Conservation (phyloP, 2,113 vertebrate species). For the Sceloporus tristichus region DNA sequence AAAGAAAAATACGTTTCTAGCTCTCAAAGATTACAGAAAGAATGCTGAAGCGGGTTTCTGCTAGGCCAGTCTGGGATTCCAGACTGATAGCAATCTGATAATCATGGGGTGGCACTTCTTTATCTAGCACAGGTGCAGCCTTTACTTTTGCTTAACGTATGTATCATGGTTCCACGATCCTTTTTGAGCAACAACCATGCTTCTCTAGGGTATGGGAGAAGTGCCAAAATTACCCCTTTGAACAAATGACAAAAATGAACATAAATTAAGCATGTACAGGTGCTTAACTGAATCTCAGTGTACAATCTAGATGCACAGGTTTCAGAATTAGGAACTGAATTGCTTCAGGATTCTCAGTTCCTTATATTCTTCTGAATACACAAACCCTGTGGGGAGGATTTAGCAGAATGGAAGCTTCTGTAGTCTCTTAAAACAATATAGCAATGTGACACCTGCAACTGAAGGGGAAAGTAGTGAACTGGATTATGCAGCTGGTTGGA, state of each 20-base stretch:
- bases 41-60: slow-evolving; percentile 17
- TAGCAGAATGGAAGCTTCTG: background rate
- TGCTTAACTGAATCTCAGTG: background rate
- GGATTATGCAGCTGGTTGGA: background rate
- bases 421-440: background rate
- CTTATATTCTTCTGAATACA: background rate
- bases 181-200: background rate
- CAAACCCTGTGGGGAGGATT: background rate
- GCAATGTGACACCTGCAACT: background rate
- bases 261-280: background rate
- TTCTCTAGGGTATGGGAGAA: background rate
- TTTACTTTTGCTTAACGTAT: background rate
- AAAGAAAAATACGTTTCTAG: background rate
- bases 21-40: background rate
- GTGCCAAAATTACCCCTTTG: background rate
- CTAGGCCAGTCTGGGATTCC: background rate
- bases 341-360: background rate
- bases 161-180: background rate
- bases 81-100: background rate
- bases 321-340: background rate
- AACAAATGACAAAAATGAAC: background rate
- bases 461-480: background rate
- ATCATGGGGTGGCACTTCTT: background rate
- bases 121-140: background rate
- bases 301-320: background rate